These are phyloP conservation scores for Rutilus rutilus DNA, from an alignment of 2,113 vertebrate genomes.

Conservation along the genomic window DNA sequence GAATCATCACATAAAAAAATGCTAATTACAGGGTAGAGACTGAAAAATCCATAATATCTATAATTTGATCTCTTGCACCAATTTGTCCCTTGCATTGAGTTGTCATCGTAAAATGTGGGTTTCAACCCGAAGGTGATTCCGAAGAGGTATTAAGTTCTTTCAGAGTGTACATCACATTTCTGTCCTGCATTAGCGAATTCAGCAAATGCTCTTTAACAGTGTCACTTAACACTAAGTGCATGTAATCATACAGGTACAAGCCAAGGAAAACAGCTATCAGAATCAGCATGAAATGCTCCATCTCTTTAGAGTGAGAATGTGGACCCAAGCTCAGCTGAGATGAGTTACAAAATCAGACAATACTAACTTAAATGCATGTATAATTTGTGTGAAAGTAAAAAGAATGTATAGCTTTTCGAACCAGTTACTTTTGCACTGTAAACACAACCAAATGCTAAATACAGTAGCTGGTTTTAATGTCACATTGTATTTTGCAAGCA, in stretches of 20 bases:
- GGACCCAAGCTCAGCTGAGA: background rate
- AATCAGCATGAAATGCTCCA: conserved; percentile 32
- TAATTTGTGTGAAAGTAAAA: background rate
- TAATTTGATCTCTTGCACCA: conserved; percentile 31
- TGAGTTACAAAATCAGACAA: background rate
- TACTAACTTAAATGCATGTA: background rate
- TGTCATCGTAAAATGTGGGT: conserved; percentile 5
- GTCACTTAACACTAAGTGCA: conserved; percentile 40
- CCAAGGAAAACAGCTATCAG: conserved; percentile 2
- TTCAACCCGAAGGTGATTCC: background rate
- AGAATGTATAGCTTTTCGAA: background rate
- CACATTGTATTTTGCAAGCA: background rate
- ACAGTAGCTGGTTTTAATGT: background rate
- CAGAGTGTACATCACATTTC: background rate
- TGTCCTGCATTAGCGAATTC: conserved; percentile 23
- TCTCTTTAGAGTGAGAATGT: background rate
- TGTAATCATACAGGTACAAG: conserved; percentile 27
- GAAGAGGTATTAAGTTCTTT: background rate
- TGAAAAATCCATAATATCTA: conserved; percentile 17
- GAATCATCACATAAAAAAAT: background rate
- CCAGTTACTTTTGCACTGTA: background rate
- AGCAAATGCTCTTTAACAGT: conserved; percentile 33
- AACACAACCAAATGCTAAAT: background rate
- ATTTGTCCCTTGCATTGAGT: conserved; percentile 5
- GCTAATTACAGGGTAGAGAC: conserved; percentile 1